Base-by-base conservation (phyloP, 2,888 invertebrate genomes). In the Lasioglossum calceatum region DNA sequence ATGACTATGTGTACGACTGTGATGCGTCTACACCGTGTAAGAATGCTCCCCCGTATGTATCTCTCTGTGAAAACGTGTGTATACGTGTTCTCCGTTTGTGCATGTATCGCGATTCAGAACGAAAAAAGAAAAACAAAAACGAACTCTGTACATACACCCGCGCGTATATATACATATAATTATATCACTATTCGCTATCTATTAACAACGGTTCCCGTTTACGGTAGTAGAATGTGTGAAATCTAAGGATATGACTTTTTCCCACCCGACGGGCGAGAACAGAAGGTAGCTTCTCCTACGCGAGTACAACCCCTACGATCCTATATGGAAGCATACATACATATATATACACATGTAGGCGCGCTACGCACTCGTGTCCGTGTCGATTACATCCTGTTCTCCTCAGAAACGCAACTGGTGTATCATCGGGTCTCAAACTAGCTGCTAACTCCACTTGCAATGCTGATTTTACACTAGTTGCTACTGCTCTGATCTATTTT, bases 231-330 rank as follows among this genome's bases (percentile, higher is more conserved):
- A 87, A 77, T 58, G 82, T 86, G 81, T 84, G 83, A 85, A 86
- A 87, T 89, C 91, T 92, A 92, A 92, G 81, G 89, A 92, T 92
- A 93, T 93, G 92, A 94, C 92, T 93, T 91, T 87, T 85, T 91
- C 76, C 70, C 81, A n/a, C 74, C 58, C 84, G 84, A 81, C 50
- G 79, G 74, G 82, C 79, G 70, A 78, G 70, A 81, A 72, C 64
- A 88, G 81, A 76, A 73, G 54, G 72, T 85, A 80, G 76, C 44
- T 82, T 84, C 75, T 79, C 79, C 81, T 85, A 87, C 67, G 80
- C 84, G 76, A 88, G 23, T 81, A 75, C 77, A 87, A 85, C 77
- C 80, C 79, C 89, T 89, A 93, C 85, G 82, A 76, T 85, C 88
- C 87, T 87, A n/a, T 87, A 86, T 92, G 93, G 92, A 93, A 93